phyloP scores from a whole-genome alignment of 2,797 vertebrate genomes.

The Lepilemur ruficaudatus region DNA sequence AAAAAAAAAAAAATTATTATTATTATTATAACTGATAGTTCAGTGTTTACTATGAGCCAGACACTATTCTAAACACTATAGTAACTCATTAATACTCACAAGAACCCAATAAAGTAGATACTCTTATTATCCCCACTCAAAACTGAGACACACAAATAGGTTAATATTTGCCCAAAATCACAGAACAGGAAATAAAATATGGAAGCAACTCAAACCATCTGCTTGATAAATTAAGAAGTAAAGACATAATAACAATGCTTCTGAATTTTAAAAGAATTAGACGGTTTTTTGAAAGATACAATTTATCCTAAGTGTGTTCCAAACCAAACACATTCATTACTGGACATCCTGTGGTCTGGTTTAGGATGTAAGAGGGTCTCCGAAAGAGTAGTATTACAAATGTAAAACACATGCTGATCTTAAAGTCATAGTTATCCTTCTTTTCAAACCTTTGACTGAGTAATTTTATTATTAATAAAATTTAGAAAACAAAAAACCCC shows the following conservation, averaged over 20 bases:
- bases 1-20: neutral
- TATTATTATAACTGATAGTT: neutral
- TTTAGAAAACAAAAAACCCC: neutral
- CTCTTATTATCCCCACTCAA: neutral
- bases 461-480: neutral
- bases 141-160: neutral
- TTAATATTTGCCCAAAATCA: conserved; percentile 31
- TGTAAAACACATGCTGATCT: neutral
- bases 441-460: neutral
- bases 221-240: conserved; percentile 7
- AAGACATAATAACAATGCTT: neutral
- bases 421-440: neutral
- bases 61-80: neutral
- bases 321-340: neutral
- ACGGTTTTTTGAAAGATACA: neutral
- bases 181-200: neutral
- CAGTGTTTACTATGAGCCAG: neutral
- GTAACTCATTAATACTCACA: neutral
- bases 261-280: neutral
- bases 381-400: neutral
- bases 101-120: neutral
- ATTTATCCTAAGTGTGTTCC: neutral
- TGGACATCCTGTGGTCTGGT: neutral
- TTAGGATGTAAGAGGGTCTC: neutral
- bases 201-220: neutral